A percentile compares a stretch with the other conserved stretches of the same genome.
Conservation (phyloP, 2,797 vertebrate species). For the Anableps anableps region DNA sequence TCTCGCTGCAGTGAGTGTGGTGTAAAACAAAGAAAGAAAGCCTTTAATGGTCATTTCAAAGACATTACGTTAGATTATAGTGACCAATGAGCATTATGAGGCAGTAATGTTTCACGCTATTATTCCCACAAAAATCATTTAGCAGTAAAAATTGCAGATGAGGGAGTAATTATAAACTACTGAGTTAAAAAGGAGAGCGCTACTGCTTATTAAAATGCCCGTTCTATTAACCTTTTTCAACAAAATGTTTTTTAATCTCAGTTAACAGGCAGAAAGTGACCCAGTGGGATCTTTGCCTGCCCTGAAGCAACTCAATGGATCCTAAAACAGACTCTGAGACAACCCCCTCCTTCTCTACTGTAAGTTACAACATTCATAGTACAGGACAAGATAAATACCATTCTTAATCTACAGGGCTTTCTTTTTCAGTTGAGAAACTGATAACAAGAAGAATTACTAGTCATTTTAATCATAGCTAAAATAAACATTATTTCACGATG, state of each 20-base stretch:
- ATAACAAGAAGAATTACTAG: background rate
- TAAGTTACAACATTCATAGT: constrained; percentile 43
- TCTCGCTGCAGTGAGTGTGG: constrained; percentile 48
- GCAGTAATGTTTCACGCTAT: constrained; percentile 62
- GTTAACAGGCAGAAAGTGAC: constrained; percentile 52
- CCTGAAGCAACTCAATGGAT: constrained; percentile 62
- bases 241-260: constrained; percentile 47
- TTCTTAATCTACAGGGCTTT: constrained; percentile 9
- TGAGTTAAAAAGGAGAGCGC: constrained; percentile 39
- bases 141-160: constrained; percentile 66
- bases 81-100: constrained; percentile 65
- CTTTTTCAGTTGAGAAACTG: background rate
- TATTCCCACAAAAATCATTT: constrained; percentile 71
- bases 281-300: constrained; percentile 29
- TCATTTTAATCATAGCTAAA: background rate
- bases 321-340: constrained; percentile 32
- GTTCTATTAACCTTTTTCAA: constrained; percentile 69
- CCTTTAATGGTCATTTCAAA: constrained; percentile 63
- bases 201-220: constrained; percentile 59
- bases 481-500: background rate
- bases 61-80: constrained; percentile 66
- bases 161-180: constrained; percentile 63
- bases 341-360: constrained; percentile 29
- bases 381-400: constrained; percentile 18
- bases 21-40: constrained; percentile 67